Base-by-base conservation (phyloP, 1,140 invertebrate species). In the Archivesica marissinica region DNA sequence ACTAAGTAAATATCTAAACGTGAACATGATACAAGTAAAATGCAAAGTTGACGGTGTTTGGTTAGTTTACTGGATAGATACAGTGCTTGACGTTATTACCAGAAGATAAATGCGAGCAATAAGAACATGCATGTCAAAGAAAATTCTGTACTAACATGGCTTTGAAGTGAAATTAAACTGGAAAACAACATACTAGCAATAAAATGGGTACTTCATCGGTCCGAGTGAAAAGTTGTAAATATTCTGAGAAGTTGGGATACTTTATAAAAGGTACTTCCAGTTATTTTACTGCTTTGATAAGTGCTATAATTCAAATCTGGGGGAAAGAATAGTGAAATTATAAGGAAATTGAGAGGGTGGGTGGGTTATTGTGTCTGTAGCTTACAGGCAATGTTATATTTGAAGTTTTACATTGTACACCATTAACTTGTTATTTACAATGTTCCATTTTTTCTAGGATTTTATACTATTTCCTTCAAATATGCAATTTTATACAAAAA, bases 401-500 rank as follows among this genome's bases (percentile, higher is more conserved):
- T 72, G 15, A 50, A 72, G 35, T 30, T 47, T 28, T 47, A 47
- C 68, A 72, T 72, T 72, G 38, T 72, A 52, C 41, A 52, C 33
- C 68, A 72, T 72, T 33, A 30, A 38, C 23, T 25, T 66, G 33
- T 72, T 72, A 44, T 50, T 35, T 52, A 47, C 4, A 25, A 28
- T 72, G 68, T 72, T 50, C 68, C 68, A 72, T 72, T 72, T 72
- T 72, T 70, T 72, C 50, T 41, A 17, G 39, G 39, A 2, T 72
- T 70, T 72, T 72, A 47, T 72, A 72, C 68, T 28, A 70, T 47
- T 72, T 72, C 41, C 3, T 47, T 38, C 41, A 72, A 72, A 72
- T 72, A 72, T 72, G 68, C 68, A 72, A 72, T 72, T 72, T 72
- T 72, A 50, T 72, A 72, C 44, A 50, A 72, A 72, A 72, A 20